phyloP scores from a whole-genome alignment of 2,888 invertebrate species.

The Dexiosoma caninum region DNA sequence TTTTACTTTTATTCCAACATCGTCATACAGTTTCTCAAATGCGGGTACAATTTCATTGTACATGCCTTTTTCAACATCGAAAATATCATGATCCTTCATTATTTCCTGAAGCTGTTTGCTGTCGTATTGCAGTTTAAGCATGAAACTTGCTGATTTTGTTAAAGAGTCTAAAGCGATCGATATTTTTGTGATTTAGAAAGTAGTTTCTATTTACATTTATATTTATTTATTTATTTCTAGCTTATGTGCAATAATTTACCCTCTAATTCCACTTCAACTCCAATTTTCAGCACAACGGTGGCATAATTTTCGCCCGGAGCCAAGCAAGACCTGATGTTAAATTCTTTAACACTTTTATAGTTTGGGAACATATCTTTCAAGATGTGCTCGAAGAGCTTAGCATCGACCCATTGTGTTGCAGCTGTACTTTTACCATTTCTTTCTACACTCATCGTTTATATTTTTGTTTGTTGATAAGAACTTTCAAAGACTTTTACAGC shows the following conservation, averaged over 20 bases:
- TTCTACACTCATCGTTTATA: not conserved
- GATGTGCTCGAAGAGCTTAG: conserved; percentile 65
- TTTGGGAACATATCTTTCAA: conserved; percentile 59
- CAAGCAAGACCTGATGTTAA: conserved; percentile 64
- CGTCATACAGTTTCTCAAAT: conserved; percentile 63
- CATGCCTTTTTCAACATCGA: conserved; percentile 53
- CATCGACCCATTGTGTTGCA: conserved; percentile 67
- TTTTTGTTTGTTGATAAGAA: not conserved
- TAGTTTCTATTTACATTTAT: too few relatives aligned
- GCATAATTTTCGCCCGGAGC: conserved; percentile 73
- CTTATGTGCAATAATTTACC: conserved; percentile 63
- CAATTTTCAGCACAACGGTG: conserved; percentile 70
- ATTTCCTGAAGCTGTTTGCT: conserved; percentile 52
- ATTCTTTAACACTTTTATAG: conserved; percentile 62
- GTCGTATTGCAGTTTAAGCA: conserved; percentile 68
- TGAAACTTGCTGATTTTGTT: conserved; percentile 64
- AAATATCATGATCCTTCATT: conserved; percentile 55
- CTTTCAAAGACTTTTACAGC: not conserved
- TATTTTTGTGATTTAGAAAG: too few relatives aligned
- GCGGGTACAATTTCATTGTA: conserved; percentile 57
- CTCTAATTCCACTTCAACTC: conserved; percentile 67
- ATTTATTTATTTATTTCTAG: too few relatives aligned
- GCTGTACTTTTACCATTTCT: not conserved
- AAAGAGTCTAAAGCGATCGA: conserved; percentile 50
- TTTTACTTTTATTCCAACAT: conserved; percentile 46